These are phyloP conservation scores for Meloidogyne chitwoodi DNA, from an alignment of 1,140 invertebrate species.

Conservation along the genomic window DNA sequence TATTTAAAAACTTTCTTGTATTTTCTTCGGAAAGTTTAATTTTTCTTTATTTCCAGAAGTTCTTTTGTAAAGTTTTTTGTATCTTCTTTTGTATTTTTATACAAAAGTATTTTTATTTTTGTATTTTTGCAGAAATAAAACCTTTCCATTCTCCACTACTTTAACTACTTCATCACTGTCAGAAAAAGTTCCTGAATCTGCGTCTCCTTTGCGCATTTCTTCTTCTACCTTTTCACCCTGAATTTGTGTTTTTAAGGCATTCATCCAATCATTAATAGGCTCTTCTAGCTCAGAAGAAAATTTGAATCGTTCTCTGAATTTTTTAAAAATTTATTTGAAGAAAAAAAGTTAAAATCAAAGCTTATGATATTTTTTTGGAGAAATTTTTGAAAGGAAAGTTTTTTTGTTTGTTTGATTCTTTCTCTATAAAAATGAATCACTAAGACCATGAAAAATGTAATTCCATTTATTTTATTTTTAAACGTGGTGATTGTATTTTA, in stretches of 20 bases:
- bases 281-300: conserved; percentile 4
- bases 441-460: background rate
- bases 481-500: background rate
- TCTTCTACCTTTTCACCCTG: background rate
- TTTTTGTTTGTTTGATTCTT: background rate
- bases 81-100: no score
- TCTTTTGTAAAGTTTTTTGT: no score
- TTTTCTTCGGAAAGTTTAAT: background rate
- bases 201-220: background rate
- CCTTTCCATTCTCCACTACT: background rate
- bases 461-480: background rate
- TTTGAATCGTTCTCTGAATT: background rate
- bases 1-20: background rate
- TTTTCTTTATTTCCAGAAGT: background rate
- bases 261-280: conserved; percentile 13
- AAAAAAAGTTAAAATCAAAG: background rate
- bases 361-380: background rate
- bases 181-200: conserved; percentile 21
- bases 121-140: no score
- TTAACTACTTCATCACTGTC: conserved; percentile 8
- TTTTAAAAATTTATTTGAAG: background rate
- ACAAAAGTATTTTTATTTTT: no score
- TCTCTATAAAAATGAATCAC: background rate
- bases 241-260: background rate
- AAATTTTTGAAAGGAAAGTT: background rate